These are phyloP conservation scores for Athalia circularis DNA, from an alignment of 2,888 invertebrate species.

Conservation along the genomic window DNA sequence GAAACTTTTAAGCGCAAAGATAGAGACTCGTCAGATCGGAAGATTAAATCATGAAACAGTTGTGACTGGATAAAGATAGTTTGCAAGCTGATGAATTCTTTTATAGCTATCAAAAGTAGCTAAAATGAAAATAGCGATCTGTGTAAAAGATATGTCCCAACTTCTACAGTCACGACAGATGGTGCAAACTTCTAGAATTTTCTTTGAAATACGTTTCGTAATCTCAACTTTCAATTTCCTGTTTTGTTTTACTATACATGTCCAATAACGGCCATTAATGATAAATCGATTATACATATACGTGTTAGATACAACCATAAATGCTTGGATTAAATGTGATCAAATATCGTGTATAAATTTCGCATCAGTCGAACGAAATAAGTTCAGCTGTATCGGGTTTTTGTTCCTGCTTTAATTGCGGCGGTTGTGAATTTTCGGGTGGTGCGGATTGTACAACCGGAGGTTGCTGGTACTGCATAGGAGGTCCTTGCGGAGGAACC, in stretches of 20 bases:
- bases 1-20: no score
- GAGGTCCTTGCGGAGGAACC: constrained; percentile 53
- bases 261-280: constrained; percentile 10
- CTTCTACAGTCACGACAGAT: no score
- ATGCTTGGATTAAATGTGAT: constrained; percentile 34
- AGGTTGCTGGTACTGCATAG: constrained; percentile 56
- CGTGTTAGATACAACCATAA: constrained; percentile 37
- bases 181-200: no score
- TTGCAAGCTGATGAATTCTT: no score
- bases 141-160: no score
- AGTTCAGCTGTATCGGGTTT: constrained; percentile 84
- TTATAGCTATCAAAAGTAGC: no score
- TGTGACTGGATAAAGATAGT: no score
- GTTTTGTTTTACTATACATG: neutral
- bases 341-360: neutral
- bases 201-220: neutral
- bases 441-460: constrained; percentile 48
- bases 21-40: no score
- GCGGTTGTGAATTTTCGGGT: constrained; percentile 53
- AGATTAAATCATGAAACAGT: no score
- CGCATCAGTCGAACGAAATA: constrained; percentile 84
- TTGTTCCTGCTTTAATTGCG: constrained; percentile 63
- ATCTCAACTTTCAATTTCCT: neutral
- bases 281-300: constrained; percentile 33
- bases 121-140: no score